Percentiles rank a stretch among this genome's conserved stretches.
Evolutionary conservation across 2,888 invertebrate species (phyloP).

Genomic region (Plutella xylostella): DNA sequence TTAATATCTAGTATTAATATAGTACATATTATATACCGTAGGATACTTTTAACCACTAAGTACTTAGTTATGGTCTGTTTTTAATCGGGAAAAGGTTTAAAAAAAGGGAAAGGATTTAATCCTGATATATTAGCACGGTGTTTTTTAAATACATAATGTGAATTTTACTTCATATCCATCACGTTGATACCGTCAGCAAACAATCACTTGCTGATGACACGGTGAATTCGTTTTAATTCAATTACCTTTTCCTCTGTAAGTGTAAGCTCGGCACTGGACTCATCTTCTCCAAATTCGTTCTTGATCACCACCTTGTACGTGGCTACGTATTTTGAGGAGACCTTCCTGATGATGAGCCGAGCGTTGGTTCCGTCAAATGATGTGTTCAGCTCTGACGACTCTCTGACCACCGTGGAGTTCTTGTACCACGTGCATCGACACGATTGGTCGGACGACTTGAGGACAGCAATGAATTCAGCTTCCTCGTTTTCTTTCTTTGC

Average conservation of each 20-base stretch:
- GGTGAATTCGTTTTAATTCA: no score
- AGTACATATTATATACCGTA: no score
- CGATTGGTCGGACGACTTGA: constrained; percentile 82
- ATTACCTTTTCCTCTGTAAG: constrained; percentile 73
- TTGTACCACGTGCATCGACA: constrained; percentile 89
- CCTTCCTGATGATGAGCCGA: constrained; percentile 80
- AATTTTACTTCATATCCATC: no score
- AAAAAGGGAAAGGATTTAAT: no score
- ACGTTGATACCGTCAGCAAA: no score
- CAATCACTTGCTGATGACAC: no score
- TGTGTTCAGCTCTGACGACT: constrained; percentile 81
- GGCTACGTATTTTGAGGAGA: constrained; percentile 82
- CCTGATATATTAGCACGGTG: no score
- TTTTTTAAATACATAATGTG: no score
- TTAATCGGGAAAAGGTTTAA: no score
- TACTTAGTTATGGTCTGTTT: no score
- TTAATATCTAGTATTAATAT: no score
- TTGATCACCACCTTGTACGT: constrained; percentile 87
- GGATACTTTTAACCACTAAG: no score
- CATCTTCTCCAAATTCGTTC: constrained; percentile 93
- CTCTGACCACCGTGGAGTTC: constrained; percentile 80
- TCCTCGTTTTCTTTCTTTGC: constrained; percentile 72
- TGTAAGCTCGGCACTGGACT: constrained; percentile 86
- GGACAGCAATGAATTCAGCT: constrained; percentile 80
- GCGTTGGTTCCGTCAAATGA: constrained; percentile 88